phyloP scores from a whole-genome alignment of 2,113 vertebrate species.

The Apistogramma diplotaenia region DNA sequence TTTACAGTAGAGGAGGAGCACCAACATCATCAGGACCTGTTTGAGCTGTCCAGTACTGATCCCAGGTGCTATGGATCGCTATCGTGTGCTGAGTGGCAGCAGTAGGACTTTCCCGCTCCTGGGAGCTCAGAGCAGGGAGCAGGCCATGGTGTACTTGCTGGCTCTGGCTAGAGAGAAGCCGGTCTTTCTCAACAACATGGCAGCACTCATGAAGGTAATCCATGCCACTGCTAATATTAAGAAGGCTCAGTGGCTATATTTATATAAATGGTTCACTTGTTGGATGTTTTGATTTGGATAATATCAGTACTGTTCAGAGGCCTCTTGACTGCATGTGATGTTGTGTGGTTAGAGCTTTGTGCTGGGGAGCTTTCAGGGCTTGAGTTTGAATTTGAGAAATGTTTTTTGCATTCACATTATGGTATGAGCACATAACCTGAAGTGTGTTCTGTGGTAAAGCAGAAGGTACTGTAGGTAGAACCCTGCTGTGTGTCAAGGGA shows the following conservation, averaged over 20 bases:
- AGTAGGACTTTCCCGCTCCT: constrained; percentile 9
- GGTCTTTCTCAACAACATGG: constrained; percentile 26
- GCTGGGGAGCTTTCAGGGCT: background rate
- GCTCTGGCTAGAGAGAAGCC: constrained; percentile 50
- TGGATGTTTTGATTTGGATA: background rate
- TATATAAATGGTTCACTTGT: background rate
- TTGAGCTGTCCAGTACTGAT: background rate
- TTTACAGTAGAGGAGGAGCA: background rate
- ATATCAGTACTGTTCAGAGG: background rate
- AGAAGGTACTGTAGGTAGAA: background rate
- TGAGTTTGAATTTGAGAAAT: background rate
- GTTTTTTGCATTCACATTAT: background rate
- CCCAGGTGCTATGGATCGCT: constrained; percentile 36
- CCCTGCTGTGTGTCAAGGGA: background rate
- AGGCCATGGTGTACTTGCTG: constrained; percentile 35
- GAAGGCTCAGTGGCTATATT: background rate
- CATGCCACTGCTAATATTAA: constrained; percentile 28
- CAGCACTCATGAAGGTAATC: constrained; percentile 64
- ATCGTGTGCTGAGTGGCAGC: background rate
- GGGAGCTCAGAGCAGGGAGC: constrained; percentile 25
- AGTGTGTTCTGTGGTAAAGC: background rate
- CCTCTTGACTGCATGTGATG: constrained; percentile 29
- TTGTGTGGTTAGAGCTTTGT: background rate
- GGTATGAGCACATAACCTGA: background rate
- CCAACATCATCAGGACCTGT: background rate